Evolutionary conservation across 1,140 invertebrate species (phyloP), one percentile per base, ranked within the genome.

Genomic region (Drosophila sulfurigaster): DNA sequence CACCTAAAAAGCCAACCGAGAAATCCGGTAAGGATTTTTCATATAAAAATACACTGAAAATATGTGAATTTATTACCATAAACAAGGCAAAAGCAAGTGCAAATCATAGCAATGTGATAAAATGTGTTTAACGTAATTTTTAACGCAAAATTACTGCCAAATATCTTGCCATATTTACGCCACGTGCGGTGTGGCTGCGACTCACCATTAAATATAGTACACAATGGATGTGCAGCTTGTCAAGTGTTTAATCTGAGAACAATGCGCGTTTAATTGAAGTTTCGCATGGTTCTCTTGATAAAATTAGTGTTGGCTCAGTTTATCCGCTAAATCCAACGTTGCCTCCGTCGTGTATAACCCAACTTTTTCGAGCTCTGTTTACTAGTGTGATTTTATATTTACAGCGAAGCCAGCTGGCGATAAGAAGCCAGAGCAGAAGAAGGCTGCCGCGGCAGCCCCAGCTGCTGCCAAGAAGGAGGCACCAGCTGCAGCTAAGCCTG

Each of bases 1-100:
- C 95, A 93, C 95, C 95, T 75, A 92, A 93, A 67, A 95, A 95
- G 93, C 93, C 94, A 87, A 93, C 94, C 83, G 95, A 95, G 65
- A 95, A 95, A 93, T 91, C 95, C 93, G 94, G 95, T 95, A 94
- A 93, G 93, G 62, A 32, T 78, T 89, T 85, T 78, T 79, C 76
- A 82, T 81, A 75, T 65, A 82, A 87, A 90, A 87, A 77, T 81
- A 25, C n/a, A 43, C 52, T 20, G 46, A 81, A 81, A 79, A 74
- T 72, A 10, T 57, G 59, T 79, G 69, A 45, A 75, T 62, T 67
- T 52, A 62, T 48, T 51, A 66, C 52, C 62, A 73, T 81, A 71
- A 41, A 59, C 62, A 71, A 75, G 10, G n/a, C 48, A 35, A 75
- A 83, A 46, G 52, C 67, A 15, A 52, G 45, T 46, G n/a, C n/a